phyloP scores from a whole-genome alignment of 1,140 invertebrate genomes.

The Drosophila triauraria region DNA sequence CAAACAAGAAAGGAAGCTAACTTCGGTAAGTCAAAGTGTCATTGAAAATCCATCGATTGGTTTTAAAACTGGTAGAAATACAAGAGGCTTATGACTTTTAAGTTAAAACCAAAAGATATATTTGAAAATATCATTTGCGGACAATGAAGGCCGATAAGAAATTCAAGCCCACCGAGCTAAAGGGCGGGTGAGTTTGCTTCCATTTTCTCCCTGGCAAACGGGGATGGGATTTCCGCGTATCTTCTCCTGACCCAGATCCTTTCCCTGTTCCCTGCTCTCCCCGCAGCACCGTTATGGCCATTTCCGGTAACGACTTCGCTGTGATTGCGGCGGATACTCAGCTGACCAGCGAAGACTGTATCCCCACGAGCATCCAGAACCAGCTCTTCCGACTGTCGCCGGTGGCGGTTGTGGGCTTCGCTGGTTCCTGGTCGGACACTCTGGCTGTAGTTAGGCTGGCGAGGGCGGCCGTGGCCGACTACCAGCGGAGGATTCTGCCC shows the following conservation, averaged over 20 bases:
- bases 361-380: constrained; percentile 94
- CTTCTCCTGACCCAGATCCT: background rate
- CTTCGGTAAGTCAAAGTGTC: too few relatives aligned
- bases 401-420: constrained; percentile 93
- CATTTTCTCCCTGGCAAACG: background rate
- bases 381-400: constrained; percentile 93
- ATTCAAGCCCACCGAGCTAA: constrained; percentile 85
- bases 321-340: constrained; percentile 96
- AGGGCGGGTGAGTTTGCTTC: constrained; percentile 88
- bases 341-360: constrained; percentile 94
- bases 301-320: constrained; percentile 96
- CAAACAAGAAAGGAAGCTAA: too few relatives aligned
- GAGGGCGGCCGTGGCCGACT: constrained; percentile 96
- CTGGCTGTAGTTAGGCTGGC: constrained; percentile 95
- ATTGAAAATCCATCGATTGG: too few relatives aligned
- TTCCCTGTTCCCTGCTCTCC: constrained; percentile 14
- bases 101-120: too few relatives aligned
- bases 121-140: too few relatives aligned
- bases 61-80: too few relatives aligned
- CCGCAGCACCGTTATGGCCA: constrained; percentile 93
- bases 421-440: constrained; percentile 99
- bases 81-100: too few relatives aligned
- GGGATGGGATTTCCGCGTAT: background rate
- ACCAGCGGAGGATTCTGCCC: constrained; percentile 97
- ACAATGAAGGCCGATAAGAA: too few relatives aligned